These are phyloP conservation scores for Picathartes gymnocephalus DNA, from an alignment of 2,113 vertebrate species.

Conservation along the genomic window DNA sequence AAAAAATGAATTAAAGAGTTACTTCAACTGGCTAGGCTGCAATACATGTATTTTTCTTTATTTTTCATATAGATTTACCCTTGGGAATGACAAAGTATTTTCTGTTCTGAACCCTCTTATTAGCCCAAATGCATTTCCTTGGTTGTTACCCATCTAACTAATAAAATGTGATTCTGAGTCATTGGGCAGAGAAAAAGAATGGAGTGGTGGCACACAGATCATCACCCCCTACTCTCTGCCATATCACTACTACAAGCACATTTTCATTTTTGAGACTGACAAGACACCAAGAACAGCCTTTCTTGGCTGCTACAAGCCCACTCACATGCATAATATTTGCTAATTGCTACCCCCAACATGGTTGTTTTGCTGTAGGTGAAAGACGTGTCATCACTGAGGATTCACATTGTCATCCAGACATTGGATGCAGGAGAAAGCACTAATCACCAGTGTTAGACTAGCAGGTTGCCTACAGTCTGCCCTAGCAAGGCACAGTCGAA, in stretches of 20 bases:
- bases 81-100: not conserved
- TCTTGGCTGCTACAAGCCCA: not conserved
- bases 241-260: not conserved
- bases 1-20: not conserved
- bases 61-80: not conserved
- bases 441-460: not conserved
- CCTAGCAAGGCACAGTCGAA: constrained; percentile 10
- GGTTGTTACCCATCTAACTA: not conserved
- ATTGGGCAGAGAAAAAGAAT: not conserved
- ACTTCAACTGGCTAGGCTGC: not conserved
- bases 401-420: not conserved
- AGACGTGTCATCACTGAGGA: not conserved
- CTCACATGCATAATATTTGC: not conserved
- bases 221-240: not conserved
- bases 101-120: not conserved
- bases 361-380: not conserved
- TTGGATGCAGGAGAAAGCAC: not conserved
- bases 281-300: not conserved
- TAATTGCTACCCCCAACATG: not conserved
- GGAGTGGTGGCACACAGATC: fast-evolving
- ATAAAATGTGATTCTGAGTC: not conserved
- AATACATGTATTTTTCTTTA: not conserved
- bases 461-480: not conserved
- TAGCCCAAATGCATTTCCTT: not conserved
- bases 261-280: not conserved